Evolutionary conservation across 1,140 invertebrate species (phyloP).

Genomic region (Bombus terrestris): DNA sequence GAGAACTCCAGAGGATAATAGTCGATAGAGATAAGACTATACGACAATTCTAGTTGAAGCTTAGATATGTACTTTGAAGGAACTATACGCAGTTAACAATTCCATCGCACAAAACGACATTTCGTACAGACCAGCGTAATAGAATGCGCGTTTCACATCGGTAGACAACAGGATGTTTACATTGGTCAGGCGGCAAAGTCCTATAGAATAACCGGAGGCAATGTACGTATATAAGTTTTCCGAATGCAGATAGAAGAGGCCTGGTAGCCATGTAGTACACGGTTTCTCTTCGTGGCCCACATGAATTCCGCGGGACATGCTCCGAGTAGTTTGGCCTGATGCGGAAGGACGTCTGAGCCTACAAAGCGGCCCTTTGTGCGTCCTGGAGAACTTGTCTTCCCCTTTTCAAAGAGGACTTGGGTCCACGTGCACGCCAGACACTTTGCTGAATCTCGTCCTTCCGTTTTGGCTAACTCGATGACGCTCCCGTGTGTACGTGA

Average conservation of each 20-base stretch:
- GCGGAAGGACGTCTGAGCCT: constrained; percentile 45
- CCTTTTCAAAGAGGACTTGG: constrained; percentile 23
- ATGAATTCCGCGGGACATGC: constrained; percentile 43
- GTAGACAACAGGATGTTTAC: constrained; percentile 23
- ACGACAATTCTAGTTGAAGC: background rate
- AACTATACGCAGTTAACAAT: background rate
- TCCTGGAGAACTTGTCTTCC: constrained; percentile 18
- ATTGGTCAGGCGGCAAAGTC: background rate
- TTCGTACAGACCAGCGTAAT: background rate
- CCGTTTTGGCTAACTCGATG: constrained; percentile 49
- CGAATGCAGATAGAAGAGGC: constrained; percentile 23
- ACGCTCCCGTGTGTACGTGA: constrained; percentile 2
- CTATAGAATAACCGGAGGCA: constrained; percentile 32
- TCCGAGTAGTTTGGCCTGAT: constrained; percentile 29
- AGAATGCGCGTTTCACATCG: background rate
- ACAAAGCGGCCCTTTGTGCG: constrained; percentile 48
- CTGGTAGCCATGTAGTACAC: background rate
- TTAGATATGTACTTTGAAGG: background rate
- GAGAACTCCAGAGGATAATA: too few relatives aligned
- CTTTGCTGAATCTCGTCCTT: constrained; percentile 46
- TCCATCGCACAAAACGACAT: background rate
- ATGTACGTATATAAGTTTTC: constrained; percentile 28
- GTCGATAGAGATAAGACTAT: too few relatives aligned
- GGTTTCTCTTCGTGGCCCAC: background rate
- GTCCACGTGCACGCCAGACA: constrained; percentile 18